These are phyloP conservation scores for Leptinotarsa defecta DNA, from an alignment of 1,140 invertebrate genomes.

Conservation along the genomic window DNA sequence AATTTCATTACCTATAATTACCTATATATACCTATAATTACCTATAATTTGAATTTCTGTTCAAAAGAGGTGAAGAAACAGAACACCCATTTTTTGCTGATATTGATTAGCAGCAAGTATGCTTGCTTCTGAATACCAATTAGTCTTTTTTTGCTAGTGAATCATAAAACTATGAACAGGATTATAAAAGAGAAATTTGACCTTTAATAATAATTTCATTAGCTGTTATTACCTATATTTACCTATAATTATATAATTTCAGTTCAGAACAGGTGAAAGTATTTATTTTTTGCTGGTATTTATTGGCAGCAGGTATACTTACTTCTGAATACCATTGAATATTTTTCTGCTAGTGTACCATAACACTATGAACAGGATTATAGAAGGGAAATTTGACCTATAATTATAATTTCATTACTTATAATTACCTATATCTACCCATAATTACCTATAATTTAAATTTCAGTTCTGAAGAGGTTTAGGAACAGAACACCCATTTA, in stretches of 20 bases:
- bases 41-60: conserved; percentile 58
- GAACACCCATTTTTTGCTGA: conserved; percentile 92
- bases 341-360: no score
- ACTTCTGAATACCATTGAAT: conserved; percentile 49
- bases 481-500: conserved; percentile 89
- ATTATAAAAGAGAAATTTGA: no score
- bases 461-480: conserved; percentile 90
- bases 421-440: background rate
- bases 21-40: background rate
- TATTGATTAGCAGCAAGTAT: conserved; percentile 99
- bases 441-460: background rate
- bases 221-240: background rate
- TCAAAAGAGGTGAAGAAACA: conserved; percentile 93
- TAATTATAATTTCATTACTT: background rate
- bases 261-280: conserved; percentile 97
- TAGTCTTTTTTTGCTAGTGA: no score
- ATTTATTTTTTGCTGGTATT: conserved; percentile 94
- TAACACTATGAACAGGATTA: no score
- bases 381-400: no score
- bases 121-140: conserved; percentile 64
- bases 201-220: background rate
- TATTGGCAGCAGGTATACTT: conserved; percentile 99
- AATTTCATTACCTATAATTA: background rate
- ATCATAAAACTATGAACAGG: no score
- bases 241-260: conserved; percentile 20